Evolutionary conservation across 2,113 vertebrate species (phyloP), one percentile per base, ranked within the genome.

Genomic region (Brienomyrus longianalis): DNA sequence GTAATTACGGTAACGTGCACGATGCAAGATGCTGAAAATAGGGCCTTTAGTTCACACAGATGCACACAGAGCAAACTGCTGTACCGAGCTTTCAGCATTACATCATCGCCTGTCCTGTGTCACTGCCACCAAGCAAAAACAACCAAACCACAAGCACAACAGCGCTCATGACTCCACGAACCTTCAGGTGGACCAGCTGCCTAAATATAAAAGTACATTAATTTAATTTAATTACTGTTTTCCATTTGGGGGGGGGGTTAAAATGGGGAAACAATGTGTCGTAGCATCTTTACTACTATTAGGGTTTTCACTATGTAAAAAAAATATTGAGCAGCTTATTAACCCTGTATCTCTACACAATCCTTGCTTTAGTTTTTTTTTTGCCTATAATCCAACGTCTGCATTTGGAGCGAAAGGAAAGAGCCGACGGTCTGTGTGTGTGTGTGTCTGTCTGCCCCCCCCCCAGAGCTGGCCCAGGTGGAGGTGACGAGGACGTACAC

Each of bases 401-500:
- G 83, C 39, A 13, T 84, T 21, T 39, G 35, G 27, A 77, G 66
- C 1, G 10, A 31, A 31, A 35, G 27, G 1, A 11, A 13, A 35
- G n/a, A 74, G 15, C 35, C 2, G n/a, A 31, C 31, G 0, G 31
- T 31, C 31, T 31, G 31, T 31, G 31, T 31, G 31, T 0, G 35
- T 6, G 15, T 77, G 0, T 77, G 70, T 77, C 10, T 70, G 62
- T 70, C 35, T 88, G 5, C 83, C 83, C 50, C 47, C 0, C 92
- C 50, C 50, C 0, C 92, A 99, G 98, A 95, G 0, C 92, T 96
- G 91, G 97, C 95, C 66, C 98, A 99, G 95, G 97, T 99, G 86
- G 98, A 99, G 93, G 96, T 97, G 95, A 95, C 94, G 88, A 94
- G 98, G 15, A 98, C 97, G 0, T 99, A 98, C 92, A 99, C 98